Base-by-base conservation (phyloP, 2,113 vertebrate species). In the Tapirus terrestris region DNA sequence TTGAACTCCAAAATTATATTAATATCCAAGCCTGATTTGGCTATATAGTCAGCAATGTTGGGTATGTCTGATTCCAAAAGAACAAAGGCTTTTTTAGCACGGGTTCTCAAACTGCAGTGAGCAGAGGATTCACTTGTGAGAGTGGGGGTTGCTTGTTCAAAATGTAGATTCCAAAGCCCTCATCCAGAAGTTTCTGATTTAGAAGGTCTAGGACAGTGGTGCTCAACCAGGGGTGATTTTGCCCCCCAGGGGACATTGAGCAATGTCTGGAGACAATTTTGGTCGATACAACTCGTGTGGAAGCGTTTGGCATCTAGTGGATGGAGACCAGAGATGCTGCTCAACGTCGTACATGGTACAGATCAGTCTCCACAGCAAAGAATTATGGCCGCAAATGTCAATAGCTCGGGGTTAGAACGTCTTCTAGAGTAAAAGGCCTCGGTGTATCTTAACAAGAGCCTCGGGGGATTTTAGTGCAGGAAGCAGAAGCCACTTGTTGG, bases 281-380 rank as follows among this genome's bases (percentile, higher is more conserved):
- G 48, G 17, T 68, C 56, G 73, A 36, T 89, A 33, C 3, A 6
- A 7, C 6, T 29, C 2, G 7, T 25, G 29, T 10, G 27, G 33
- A 23, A 25, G 16, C 4, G 20, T 20, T 39, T 33, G 51, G n/a
- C 45, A 33, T 31, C 75, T 39, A 8, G 31, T 8, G 48, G 39
- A 36, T 5, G 23, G 81, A 91, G 36, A 7, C 25, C 12, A 1
- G 7, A 3, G 39, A 18, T 23, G 14, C 8, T 14, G 12, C 17
- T 27, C 17, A 53, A 43, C 2, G 23, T 14, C 31, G 17, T 29
- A 0, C 68, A n/a, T 3, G 2, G 17, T 1, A 2, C n/a, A 73
- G 39, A 11, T 53, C 5, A 16, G n/a, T 27, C 31, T 21, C 70
- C 36, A 23, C 16, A 13, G 3, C 10, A 29, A 43, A 56, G 67